phyloP scores from a whole-genome alignment of 2,113 vertebrate genomes.

The Ia io region DNA sequence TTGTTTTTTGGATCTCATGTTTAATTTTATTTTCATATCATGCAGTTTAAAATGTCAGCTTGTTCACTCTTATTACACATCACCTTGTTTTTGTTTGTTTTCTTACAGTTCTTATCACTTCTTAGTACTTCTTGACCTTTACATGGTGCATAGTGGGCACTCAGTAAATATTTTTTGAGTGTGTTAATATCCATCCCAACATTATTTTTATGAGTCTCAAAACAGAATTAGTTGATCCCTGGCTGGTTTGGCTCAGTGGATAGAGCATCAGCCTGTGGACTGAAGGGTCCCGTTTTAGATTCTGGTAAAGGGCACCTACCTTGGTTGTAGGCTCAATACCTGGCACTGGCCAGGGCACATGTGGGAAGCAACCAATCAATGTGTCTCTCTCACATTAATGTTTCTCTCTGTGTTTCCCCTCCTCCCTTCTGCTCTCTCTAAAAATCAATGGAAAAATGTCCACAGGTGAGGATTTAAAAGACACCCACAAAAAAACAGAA shows the following conservation, averaged over 20 bases:
- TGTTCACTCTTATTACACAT: not conserved
- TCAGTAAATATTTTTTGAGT: not conserved
- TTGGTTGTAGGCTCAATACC: no score
- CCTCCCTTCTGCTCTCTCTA: no score
- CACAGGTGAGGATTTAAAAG: no score
- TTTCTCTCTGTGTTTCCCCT: no score
- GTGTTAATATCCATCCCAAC: not conserved
- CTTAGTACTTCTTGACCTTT: not conserved
- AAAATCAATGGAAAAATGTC: no score
- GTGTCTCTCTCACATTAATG: no score
- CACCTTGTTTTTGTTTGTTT: slow-evolving; percentile 1
- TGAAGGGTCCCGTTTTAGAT: no score
- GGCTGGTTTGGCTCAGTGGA: no score
- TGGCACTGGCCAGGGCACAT: no score
- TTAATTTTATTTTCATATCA: not conserved
- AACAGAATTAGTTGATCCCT: not conserved
- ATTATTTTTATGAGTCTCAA: not conserved
- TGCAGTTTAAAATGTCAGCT: not conserved
- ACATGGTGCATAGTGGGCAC: not conserved
- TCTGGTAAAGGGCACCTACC: no score
- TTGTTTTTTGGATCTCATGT: not conserved
- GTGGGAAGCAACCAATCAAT: no score
- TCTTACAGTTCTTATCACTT: not conserved
- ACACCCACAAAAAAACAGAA: not conserved
- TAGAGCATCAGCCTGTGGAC: no score